Base-by-base conservation (phyloP, 2,797 vertebrate genomes). In the Cyprinella venusta region DNA sequence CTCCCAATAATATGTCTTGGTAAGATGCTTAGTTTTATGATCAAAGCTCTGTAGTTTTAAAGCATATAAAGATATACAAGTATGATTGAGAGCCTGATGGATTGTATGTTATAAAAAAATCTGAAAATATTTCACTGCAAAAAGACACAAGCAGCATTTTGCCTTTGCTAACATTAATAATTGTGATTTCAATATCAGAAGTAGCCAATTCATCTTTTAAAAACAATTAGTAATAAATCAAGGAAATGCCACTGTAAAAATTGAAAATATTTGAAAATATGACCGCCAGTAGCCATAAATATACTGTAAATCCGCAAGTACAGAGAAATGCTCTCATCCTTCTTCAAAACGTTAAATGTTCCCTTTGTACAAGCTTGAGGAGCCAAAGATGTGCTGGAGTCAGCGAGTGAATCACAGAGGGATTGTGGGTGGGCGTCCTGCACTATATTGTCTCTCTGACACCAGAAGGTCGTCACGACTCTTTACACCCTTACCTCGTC, bases 401-500 rank as follows among this genome's bases (percentile, higher is more conserved):
- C 26, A 38, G 65, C n/a, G 1, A 48, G 50, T 70, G 42, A 61
- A 50, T 45, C 48, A 54, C 26, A 45, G 70, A 77, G 74, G 38
- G 7, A 69, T 40, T 76, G 84, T 77, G 79, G 84, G 79, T 38
- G 72, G 38, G 56, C 33, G 1, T 16, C 24, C 50, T 36, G 79
- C 26, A 24, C 82, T 16, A 50, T 79, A 81, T 74, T 78, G 68
- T 84, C 42, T 84, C 40, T 79, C 61, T 78, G 82, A 74, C 86
- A 68, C 42, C 33, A 75, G n/a, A 54, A 74, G 86, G 82, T 78
- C 63, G 75, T 79, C 75, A 86, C 69, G 74, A 82, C 79, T 84
- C 68, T 77, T 36, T 75, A 7, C 54, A n/a, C 24, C 68, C 64
- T 68, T 45, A 36, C 54, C 79, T 69, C 12, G 26, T 42, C 79